These are phyloP conservation scores for Lissonota sp. DNA, from an alignment of 2,888 invertebrate genomes.

Conservation along the genomic window DNA sequence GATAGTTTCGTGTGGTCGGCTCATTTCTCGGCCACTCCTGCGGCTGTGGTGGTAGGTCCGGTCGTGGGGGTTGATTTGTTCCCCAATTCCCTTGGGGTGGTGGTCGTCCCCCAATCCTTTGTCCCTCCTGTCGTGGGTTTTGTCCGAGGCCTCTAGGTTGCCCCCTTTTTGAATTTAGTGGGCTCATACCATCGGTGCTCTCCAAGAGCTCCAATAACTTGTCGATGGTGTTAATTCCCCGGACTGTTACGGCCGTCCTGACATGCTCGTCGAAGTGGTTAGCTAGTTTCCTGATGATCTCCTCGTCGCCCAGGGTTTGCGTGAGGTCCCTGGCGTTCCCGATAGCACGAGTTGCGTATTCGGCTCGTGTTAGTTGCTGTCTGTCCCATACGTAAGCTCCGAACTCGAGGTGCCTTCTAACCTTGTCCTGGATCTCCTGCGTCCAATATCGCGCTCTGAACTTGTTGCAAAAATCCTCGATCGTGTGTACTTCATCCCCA, in stretches of 20 bases:
- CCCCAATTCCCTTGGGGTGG: too few species aligned
- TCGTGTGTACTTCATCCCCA: not conserved
- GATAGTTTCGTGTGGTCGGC: too few species aligned
- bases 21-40: too few species aligned
- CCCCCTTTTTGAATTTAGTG: too few species aligned
- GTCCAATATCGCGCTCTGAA: not conserved
- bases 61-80: too few species aligned
- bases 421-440: not conserved
- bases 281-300: not conserved
- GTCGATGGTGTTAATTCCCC: too few species aligned
- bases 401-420: not conserved
- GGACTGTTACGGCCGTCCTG: not conserved
- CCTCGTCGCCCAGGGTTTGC: not conserved
- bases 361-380: not conserved
- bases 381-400: not conserved
- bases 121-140: too few species aligned
- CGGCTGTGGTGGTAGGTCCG: too few species aligned
- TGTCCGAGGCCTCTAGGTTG: too few species aligned
- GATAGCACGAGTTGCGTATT: constrained; percentile 9
- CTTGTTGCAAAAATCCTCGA: not conserved
- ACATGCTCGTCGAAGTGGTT: constrained; percentile 22
- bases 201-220: too few species aligned
- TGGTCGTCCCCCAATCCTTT: too few species aligned
- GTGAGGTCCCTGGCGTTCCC: constrained; percentile 13
- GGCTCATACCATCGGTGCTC: too few species aligned